These are phyloP conservation scores for Myiothlypis chrysogaster DNA, from an alignment of 2,797 vertebrate genomes.

Conservation along the genomic window DNA sequence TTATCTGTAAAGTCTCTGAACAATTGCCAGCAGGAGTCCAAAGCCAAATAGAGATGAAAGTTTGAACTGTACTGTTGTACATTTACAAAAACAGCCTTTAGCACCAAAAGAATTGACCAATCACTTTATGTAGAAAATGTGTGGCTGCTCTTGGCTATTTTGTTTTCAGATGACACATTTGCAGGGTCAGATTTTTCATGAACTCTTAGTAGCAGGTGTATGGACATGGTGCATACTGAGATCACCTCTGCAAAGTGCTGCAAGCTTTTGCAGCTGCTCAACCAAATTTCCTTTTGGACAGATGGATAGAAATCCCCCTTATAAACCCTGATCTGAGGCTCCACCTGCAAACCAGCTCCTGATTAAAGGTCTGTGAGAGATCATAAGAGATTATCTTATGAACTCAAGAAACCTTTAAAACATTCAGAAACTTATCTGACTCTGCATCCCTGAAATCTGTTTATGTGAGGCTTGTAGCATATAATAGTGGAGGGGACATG, in stretches of 20 bases:
- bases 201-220: background rate
- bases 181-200: background rate
- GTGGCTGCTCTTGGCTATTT: background rate
- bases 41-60: background rate
- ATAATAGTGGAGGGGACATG: background rate
- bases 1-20: background rate
- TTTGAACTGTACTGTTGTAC: background rate
- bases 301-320: background rate
- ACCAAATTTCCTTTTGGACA: background rate
- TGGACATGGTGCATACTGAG: background rate
- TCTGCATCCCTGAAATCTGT: background rate
- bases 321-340: background rate
- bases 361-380: background rate
- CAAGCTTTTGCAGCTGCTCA: background rate
- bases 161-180: background rate
- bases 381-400: background rate
- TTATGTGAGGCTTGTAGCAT: background rate
- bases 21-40: background rate
- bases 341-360: background rate
- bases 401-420: background rate
- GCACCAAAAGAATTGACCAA: background rate
- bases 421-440: background rate
- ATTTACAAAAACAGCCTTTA: background rate
- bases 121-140: background rate
- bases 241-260: background rate